Percentiles rank a stretch among this genome's conserved stretches.
These are phyloP conservation scores for Drosophila pseudoobscura DNA, from an alignment of 1,140 invertebrate genomes.

Conservation along the genomic window DNA sequence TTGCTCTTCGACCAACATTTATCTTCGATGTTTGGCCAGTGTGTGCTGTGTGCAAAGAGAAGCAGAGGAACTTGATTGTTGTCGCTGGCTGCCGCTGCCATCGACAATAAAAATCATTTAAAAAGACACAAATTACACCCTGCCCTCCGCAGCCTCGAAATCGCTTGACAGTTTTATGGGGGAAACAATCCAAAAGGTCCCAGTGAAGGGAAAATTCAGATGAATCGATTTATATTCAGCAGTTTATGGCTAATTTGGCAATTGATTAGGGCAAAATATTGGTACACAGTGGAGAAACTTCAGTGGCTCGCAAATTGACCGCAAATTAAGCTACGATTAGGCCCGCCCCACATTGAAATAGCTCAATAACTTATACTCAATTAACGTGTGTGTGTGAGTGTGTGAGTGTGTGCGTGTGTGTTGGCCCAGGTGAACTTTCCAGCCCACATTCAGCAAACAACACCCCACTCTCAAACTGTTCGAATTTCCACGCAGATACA, in stretches of 20 bases:
- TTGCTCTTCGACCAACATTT: slow-evolving; percentile 54
- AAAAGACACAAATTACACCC: slow-evolving; percentile 75
- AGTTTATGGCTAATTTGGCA: too few relatives aligned
- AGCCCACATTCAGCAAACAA: slow-evolving; percentile 37
- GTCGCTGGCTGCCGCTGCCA: slow-evolving; percentile 50
- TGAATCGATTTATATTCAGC: too few relatives aligned
- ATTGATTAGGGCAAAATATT: neutral
- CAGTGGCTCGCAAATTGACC: neutral
- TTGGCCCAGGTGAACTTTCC: slow-evolving; percentile 27
- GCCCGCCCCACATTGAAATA: slow-evolving; percentile 4
- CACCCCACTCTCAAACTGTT: slow-evolving; percentile 13
- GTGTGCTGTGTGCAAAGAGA: neutral
- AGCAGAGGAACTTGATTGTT: slow-evolving; percentile 29
- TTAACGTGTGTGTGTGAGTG: slow-evolving; percentile 39
- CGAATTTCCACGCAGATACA: slow-evolving; percentile 14
- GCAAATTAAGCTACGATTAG: slow-evolving; percentile 20
- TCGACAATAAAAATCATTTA: slow-evolving; percentile 77
- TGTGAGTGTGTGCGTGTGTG: slow-evolving; percentile 27
- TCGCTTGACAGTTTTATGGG: slow-evolving; percentile 62
- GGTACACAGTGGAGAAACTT: neutral
- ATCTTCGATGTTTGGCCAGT: slow-evolving; percentile 59
- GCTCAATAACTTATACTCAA: slow-evolving; percentile 47
- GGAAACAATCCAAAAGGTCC: slow-evolving; percentile 15
- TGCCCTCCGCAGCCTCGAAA: slow-evolving; percentile 32
- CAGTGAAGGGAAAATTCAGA: slow-evolving; percentile 6